Evolutionary conservation across 2,888 invertebrate species (phyloP).

Genomic region (Caenorhabditis sulstoni): DNA sequence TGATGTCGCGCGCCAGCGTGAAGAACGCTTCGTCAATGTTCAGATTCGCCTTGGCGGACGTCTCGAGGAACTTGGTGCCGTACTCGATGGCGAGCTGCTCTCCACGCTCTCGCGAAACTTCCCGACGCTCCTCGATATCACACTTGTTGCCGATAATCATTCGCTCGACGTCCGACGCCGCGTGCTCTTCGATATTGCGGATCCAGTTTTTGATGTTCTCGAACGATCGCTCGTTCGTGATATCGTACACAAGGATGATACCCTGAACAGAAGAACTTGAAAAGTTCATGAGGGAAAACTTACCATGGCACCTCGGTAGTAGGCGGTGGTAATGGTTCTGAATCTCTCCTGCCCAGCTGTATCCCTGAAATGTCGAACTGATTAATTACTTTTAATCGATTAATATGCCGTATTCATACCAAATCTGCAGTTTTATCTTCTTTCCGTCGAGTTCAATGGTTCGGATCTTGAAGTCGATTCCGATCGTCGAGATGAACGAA

Average conservation of each 20-base stretch:
- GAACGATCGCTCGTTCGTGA: constrained; percentile 98
- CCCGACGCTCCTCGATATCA: constrained; percentile 93
- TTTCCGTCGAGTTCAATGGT: constrained; percentile 84
- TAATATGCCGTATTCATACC: constrained; percentile 16
- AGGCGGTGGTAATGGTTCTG: constrained; percentile 99
- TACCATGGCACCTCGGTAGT: constrained; percentile 97
- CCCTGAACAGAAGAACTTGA: constrained; percentile 83
- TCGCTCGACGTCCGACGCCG: constrained; percentile 92
- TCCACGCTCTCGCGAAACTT: constrained; percentile 95
- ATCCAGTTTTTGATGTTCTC: constrained; percentile 99
- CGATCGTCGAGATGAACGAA: constrained; percentile 83
- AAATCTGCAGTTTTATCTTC: constrained; percentile 83
- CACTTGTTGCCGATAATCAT: constrained; percentile 99
- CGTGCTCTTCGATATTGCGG: constrained; percentile 89
- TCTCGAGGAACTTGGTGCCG: constrained; percentile 99
- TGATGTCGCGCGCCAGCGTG: constrained; percentile 88
- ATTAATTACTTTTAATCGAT: not conserved
- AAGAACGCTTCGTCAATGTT: constrained; percentile 98
- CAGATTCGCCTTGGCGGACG: constrained; percentile 96
- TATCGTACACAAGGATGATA: constrained; percentile 89
- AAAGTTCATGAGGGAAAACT: not conserved
- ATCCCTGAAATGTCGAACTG: constrained; percentile 86
- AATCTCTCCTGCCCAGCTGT: constrained; percentile 99
- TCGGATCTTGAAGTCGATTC: constrained; percentile 83
- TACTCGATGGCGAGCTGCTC: constrained; percentile 90